A percentile compares a stretch with the other conserved stretches of the same genome.
Conservation (phyloP, 2,888 invertebrate species). For the Poecilus cupreus region DNA sequence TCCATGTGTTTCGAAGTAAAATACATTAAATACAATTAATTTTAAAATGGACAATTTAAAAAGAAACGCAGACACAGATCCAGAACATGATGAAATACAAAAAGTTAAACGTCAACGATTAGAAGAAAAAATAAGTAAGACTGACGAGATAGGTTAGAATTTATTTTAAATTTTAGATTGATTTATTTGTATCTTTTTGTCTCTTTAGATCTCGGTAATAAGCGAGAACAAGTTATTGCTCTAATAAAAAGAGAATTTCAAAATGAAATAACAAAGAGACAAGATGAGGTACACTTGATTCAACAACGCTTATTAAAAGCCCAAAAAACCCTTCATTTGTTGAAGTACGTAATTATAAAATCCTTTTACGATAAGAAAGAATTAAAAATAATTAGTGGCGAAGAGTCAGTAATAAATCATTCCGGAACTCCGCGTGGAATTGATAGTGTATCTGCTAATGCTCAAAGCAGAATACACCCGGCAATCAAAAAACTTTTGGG, state of each 20-base stretch:
- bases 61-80: slow-evolving; percentile 65
- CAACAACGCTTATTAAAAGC: slow-evolving; percentile 79
- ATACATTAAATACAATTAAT: not conserved
- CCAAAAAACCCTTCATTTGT: slow-evolving; percentile 76
- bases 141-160: slow-evolving; percentile 25
- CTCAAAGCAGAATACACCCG: slow-evolving; percentile 80
- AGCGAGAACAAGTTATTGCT: slow-evolving; percentile 74
- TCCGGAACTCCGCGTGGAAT: slow-evolving; percentile 8
- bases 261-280: slow-evolving; percentile 80
- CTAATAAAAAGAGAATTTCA: slow-evolving; percentile 84
- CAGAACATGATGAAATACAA: slow-evolving; percentile 67
- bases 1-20: slow-evolving; percentile 11
- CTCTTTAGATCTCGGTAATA: slow-evolving; percentile 69
- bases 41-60: slow-evolving; percentile 55
- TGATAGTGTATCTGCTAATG: slow-evolving; percentile 58
- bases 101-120: slow-evolving; percentile 66
- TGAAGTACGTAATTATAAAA: slow-evolving; percentile 77
- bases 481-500: slow-evolving; percentile 84
- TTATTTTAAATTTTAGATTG: not conserved
- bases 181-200: slow-evolving; percentile 37
- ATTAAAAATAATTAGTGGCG: slow-evolving; percentile 70
- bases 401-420: slow-evolving; percentile 67
- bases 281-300: slow-evolving; percentile 82
- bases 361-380: slow-evolving; percentile 78
- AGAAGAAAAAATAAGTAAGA: slow-evolving; percentile 67